These are phyloP conservation scores for Pteruthius melanotis DNA, from an alignment of 2,113 vertebrate genomes.

Conservation along the genomic window DNA sequence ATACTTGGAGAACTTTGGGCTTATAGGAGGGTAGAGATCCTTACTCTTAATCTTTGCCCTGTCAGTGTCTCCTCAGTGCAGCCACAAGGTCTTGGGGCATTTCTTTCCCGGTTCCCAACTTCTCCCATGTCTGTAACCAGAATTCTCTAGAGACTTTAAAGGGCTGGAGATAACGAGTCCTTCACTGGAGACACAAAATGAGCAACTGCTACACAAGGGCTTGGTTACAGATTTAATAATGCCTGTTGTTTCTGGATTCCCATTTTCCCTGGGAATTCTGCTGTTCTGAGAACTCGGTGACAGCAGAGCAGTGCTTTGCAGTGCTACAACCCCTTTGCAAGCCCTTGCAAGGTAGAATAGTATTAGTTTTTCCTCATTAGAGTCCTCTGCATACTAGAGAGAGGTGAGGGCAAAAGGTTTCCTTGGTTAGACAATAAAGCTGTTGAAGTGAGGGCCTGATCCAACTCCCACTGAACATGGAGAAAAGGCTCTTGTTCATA, in stretches of 20 bases:
- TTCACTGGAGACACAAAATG: background rate
- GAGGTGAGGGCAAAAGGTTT: constrained; percentile 40
- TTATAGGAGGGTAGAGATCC: background rate
- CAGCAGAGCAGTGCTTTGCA: background rate
- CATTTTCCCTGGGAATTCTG: background rate
- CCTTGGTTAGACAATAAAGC: constrained; percentile 9
- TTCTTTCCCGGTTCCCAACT: background rate
- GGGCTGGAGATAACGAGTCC: background rate
- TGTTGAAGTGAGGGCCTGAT: constrained; percentile 31
- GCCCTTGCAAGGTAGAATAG: background rate
- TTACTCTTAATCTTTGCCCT: background rate
- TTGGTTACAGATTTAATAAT: background rate
- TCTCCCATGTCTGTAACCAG: background rate
- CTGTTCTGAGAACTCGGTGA: background rate
- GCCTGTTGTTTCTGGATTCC: background rate
- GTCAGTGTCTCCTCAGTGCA: background rate
- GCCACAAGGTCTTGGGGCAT: background rate
- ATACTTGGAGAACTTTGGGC: background rate
- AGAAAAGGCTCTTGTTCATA: constrained; percentile 27
- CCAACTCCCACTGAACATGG: background rate
- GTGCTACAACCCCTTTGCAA: background rate
- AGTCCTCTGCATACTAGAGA: background rate
- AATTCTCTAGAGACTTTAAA: background rate
- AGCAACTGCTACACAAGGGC: background rate
- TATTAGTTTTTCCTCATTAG: background rate